Percentiles rank a stretch among this genome's conserved stretches.
phyloP scores from a whole-genome alignment of 2,113 vertebrate species.

The Zapornia atra region DNA sequence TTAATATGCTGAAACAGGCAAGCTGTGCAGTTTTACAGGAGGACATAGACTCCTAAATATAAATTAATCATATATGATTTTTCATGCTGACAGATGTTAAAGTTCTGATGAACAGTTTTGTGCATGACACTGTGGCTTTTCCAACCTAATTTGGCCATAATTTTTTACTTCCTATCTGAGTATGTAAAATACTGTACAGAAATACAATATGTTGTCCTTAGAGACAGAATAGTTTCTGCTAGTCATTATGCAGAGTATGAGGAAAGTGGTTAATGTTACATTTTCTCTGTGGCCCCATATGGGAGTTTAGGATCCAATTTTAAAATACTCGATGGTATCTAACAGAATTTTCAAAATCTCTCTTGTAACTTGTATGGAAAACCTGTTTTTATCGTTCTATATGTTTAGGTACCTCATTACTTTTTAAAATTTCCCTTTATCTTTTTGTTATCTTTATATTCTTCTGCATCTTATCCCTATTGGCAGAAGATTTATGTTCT shows the following conservation, averaged over 20 bases:
- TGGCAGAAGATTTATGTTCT: neutral
- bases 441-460: neutral
- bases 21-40: neutral
- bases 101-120: neutral
- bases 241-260: neutral
- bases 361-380: neutral
- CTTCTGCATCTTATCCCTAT: neutral
- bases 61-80: conserved; percentile 28
- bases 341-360: neutral
- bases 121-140: neutral
- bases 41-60: conserved; percentile 4
- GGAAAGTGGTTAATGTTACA: neutral
- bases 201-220: neutral
- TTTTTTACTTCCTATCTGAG: neutral
- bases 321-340: neutral
- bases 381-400: neutral
- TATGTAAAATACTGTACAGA: neutral
- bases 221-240: neutral
- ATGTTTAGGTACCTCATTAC: neutral
- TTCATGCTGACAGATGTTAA: neutral
- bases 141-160: neutral
- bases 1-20: neutral
- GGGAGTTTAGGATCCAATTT: neutral
- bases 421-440: neutral
- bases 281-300: neutral